Evolutionary conservation across 2,797 vertebrate genomes (phyloP), one percentile per base, ranked within the genome.

Genomic region (Ctenosaura bakeri): DNA sequence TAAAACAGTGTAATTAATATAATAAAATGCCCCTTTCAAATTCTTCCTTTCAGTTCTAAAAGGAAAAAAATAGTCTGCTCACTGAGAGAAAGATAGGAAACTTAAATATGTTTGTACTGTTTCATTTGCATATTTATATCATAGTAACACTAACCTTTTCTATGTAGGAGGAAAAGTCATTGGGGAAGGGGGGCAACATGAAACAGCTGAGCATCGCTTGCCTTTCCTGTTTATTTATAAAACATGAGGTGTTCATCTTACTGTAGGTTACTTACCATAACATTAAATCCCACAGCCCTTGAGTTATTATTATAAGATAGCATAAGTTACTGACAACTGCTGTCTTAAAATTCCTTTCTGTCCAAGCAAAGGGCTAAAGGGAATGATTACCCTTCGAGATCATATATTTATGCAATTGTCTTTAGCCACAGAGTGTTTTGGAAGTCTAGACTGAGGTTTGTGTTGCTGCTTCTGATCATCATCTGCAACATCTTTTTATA

Each of bases 341-440:
- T 52, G 16, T 80, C 93, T 93, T 93, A 69, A 93, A 93, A 59
- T 83, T 94, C 50, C 32, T 78, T 93, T 95, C 94, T 92, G 29
- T 88, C 81, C 95, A 94, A 94, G 71, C 81, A 94, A 93, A 77
- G 50, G 9, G 95, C n/a, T 0, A 93, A 89, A 91, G 85, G 91
- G 90, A 93, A 87, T 80, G 89, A 95, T 94, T 94, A 94, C 81
- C 95, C 95, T 52, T 92, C 85, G 80, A 94, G 87, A 94, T 93
- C 87, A 59, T 84, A 86, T 83, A 92, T 92, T 94, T 95, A 89
- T 85, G 94, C 95, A 93, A 94, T 94, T 95, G 97, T 93, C 94
- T 94, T 91, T 90, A 92, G 88, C 87, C 95, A 80, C 80, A 96
- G 96, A 95, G 94, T 94, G 91, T 95, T 95, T 95, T 91, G 89